Conservation (phyloP, 2,113 vertebrate genomes). For the Lipophrys pholis region DNA sequence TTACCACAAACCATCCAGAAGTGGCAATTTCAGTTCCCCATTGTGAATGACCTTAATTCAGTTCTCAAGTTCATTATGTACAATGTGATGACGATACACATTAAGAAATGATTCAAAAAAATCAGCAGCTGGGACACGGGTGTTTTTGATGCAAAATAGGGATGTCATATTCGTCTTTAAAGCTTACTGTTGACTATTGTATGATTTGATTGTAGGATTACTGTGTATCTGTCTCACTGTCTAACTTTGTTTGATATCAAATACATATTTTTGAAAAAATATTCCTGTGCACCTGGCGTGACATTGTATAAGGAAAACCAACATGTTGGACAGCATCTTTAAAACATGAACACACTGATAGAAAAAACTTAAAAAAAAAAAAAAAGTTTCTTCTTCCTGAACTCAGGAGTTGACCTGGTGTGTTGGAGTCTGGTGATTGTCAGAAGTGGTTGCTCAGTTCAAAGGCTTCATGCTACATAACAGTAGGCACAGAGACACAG, state of each 20-base stretch:
- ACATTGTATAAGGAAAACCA: conserved; percentile 20
- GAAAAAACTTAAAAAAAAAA: conserved; percentile 4
- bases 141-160: conserved; percentile 23
- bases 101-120: conserved; percentile 39
- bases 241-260: too few species aligned
- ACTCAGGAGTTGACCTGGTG: conserved; percentile 20
- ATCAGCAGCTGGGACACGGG: conserved; percentile 44
- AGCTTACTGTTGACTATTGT: background rate
- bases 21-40: conserved; percentile 20
- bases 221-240: too few species aligned
- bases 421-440: conserved; percentile 75
- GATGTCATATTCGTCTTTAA: conserved; percentile 2
- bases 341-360: conserved; percentile 34
- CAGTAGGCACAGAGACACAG: conserved; percentile 67
- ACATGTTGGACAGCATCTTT: conserved; percentile 13
- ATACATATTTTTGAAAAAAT: too few species aligned
- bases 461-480: conserved; percentile 68
- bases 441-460: conserved; percentile 77
- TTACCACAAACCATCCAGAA: conserved; percentile 33
- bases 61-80: conserved; percentile 31
- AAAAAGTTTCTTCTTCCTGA: conserved; percentile 15
- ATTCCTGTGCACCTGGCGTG: background rate
- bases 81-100: conserved; percentile 48
- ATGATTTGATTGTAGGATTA: conserved; percentile 17
- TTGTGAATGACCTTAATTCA: conserved; percentile 40